These are phyloP conservation scores for Lithophane socia DNA, from an alignment of 2,888 invertebrate species.

Conservation along the genomic window DNA sequence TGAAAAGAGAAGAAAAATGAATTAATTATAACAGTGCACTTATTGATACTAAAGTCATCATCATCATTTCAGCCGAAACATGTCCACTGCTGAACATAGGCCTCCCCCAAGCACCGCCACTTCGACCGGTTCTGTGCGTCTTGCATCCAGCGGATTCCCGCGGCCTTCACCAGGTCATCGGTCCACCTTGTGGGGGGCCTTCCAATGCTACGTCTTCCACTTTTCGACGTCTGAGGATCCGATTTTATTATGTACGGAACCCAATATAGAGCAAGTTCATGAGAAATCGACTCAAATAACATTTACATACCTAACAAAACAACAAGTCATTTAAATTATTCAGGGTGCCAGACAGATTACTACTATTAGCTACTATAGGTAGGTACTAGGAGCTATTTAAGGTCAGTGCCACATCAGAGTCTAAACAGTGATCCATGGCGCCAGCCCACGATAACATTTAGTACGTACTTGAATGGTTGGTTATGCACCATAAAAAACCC, in stretches of 20 bases:
- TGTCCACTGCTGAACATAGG: no score
- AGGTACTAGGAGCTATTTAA: conserved; percentile 14
- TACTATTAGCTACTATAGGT: neutral
- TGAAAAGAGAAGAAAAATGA: conserved; percentile 29
- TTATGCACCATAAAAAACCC: conserved; percentile 45
- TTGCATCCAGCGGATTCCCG: no score
- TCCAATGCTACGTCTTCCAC: no score
- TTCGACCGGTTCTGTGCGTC: no score
- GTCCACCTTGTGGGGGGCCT: no score
- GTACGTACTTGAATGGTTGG: conserved; percentile 9
- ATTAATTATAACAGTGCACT: no score
- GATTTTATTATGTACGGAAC: neutral
- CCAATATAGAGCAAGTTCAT: conserved; percentile 6
- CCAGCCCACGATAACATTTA: conserved; percentile 24
- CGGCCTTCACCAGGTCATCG: no score
- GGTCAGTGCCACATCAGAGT: conserved; percentile 24
- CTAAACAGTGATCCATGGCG: conserved; percentile 19
- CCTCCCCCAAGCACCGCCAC: no score
- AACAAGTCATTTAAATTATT: conserved; percentile 27
- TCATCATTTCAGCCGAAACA: no score
- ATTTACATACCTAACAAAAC: neutral
- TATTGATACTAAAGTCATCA: no score
- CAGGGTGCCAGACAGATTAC: conserved; percentile 17
- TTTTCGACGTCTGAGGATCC: neutral
- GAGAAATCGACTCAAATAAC: conserved; percentile 16